These are phyloP conservation scores for Dolichopus griseipennis DNA, from an alignment of 2,888 invertebrate genomes.

Conservation along the genomic window DNA sequence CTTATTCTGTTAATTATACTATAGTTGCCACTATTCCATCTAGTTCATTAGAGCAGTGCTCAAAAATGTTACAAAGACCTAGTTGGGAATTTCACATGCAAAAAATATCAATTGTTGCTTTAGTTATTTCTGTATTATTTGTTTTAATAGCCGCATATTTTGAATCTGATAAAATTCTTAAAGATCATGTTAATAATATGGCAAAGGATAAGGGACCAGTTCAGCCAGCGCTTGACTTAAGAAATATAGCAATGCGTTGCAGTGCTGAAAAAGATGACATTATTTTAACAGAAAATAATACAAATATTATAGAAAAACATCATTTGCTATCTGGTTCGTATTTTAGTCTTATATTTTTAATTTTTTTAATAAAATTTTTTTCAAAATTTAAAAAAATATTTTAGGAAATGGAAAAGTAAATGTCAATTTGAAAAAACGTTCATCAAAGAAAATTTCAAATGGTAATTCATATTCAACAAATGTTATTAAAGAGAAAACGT, in stretches of 20 bases:
- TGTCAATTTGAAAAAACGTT: slow-evolving; percentile 2
- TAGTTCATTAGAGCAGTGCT: slow-evolving; percentile 59
- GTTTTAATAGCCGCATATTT: slow-evolving; percentile 59
- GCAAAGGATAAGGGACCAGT: slow-evolving; percentile 46
- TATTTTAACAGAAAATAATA: slow-evolving; percentile 5
- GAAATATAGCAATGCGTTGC: slow-evolving; percentile 37
- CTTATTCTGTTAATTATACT: slow-evolving; percentile 55
- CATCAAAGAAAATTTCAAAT: not conserved
- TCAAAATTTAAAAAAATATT: not conserved
- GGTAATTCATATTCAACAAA: not conserved
- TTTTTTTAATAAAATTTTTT: not conserved
- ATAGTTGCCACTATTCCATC: slow-evolving; percentile 55
- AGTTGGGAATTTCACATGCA: slow-evolving; percentile 67
- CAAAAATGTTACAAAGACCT: slow-evolving; percentile 60
- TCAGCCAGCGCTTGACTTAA: slow-evolving; percentile 54
- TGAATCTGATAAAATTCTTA: slow-evolving; percentile 62
- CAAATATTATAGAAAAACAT: not conserved
- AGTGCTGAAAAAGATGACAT: slow-evolving; percentile 14
- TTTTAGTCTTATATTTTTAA: not conserved
- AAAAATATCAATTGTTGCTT: slow-evolving; percentile 52
- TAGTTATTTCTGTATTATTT: slow-evolving; percentile 54
- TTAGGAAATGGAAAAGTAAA: not conserved
- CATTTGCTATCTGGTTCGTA: not conserved
- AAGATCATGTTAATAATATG: slow-evolving; percentile 41
- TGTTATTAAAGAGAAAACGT: slow-evolving; percentile 21